Conservation (phyloP, 35 echinoderm and acorn worm species). For the Hemicentrotus pulcherrimus region DNA sequence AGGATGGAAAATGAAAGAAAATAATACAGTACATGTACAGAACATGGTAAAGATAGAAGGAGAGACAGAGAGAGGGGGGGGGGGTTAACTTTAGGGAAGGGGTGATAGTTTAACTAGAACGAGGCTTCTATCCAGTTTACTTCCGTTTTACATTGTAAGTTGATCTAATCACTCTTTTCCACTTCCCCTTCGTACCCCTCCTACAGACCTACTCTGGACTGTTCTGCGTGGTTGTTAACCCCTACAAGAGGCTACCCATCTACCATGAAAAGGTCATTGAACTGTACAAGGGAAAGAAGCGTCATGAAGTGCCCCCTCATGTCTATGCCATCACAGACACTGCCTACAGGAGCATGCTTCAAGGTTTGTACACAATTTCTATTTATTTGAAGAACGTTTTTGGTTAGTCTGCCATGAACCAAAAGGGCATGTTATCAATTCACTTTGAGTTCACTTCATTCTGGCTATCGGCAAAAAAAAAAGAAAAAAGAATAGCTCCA, state of each 20-base stretch:
- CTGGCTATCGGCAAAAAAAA: no score
- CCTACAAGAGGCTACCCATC: constrained; percentile 97
- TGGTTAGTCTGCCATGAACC: no score
- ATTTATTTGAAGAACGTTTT: no score
- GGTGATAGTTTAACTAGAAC: background rate
- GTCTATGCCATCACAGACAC: constrained; percentile 97
- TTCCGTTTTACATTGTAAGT: background rate
- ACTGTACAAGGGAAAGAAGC: constrained; percentile 97
- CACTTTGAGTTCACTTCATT: no score
- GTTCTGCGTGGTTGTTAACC: constrained; percentile 99
- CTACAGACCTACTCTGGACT: constrained; percentile 96
- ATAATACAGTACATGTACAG: no score
- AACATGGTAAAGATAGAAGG: no score
- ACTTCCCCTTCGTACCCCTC: background rate
- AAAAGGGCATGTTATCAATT: no score
- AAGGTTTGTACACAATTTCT: constrained; percentile 64
- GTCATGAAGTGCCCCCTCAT: constrained; percentile 98
- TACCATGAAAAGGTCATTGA: constrained; percentile 99
- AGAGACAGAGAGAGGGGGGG: background rate
- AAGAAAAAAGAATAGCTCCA: no score
- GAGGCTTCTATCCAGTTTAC: background rate
- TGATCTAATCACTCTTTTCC: constrained; percentile 12
- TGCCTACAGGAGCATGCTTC: constrained; percentile 96
- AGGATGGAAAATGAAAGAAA: no score
- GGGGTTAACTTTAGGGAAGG: background rate